These are phyloP conservation scores for Pseudolaguvia tuberculata DNA, from an alignment of 2,113 vertebrate species.

Conservation along the genomic window DNA sequence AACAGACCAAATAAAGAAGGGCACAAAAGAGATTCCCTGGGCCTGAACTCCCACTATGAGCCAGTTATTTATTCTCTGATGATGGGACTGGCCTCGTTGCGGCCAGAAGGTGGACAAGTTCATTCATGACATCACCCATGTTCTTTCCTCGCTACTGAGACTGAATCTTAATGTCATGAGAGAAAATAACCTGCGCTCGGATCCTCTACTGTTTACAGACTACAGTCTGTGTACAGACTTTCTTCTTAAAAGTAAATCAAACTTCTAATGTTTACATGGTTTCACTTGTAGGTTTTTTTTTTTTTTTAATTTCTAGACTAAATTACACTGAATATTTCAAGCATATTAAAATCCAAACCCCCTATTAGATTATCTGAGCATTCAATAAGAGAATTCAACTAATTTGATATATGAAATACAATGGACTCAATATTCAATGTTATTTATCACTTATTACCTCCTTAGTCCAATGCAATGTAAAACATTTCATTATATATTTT, in stretches of 20 bases:
- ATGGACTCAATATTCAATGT: not conserved
- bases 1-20: conserved; percentile 57
- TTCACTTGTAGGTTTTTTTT: not conserved
- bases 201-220: too few relatives aligned
- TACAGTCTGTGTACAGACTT: too few relatives aligned
- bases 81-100: conserved; percentile 49
- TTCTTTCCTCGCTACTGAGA: conserved; percentile 3
- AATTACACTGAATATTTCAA: not conserved
- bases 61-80: conserved; percentile 55
- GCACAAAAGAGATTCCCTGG: conserved; percentile 49
- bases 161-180: conserved; percentile 24
- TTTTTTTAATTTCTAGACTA: not conserved
- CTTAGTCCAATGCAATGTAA: not conserved
- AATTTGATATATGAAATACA: not conserved
- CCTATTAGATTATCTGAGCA: not conserved
- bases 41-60: conserved; percentile 53
- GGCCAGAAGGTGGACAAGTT: conserved; percentile 49
- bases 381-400: not conserved
- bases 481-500: too few relatives aligned
- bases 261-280: not conserved
- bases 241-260: not conserved
- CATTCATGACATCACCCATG: conserved; percentile 56
- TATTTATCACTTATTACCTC: not conserved
- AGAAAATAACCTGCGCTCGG: not conserved
- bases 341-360: not conserved